Evolutionary conservation across 1,140 invertebrate genomes (phyloP).

Genomic region (Drosophila aff.): DNA sequence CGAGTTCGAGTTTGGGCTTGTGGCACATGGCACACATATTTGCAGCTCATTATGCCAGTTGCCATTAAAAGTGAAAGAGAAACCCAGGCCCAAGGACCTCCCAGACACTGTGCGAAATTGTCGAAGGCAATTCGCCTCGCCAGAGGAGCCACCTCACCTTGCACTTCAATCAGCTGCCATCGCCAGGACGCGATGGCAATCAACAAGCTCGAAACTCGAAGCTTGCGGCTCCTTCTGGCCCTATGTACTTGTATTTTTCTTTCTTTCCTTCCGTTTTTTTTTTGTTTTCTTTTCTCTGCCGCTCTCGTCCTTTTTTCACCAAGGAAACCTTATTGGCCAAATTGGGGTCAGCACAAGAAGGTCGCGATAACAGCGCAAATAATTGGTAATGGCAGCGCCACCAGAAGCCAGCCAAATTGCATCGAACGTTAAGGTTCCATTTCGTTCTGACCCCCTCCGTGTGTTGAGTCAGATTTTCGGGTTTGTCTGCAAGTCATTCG

Average conservation of each 20-base stretch:
- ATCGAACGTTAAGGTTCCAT: constrained; percentile 68
- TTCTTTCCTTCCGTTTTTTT: background rate
- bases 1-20: constrained; percentile 29
- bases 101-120: constrained; percentile 51
- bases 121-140: constrained; percentile 24
- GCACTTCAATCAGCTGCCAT: constrained; percentile 70
- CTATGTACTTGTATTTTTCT: constrained; percentile 17
- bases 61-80: constrained; percentile 74
- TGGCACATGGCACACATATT: constrained; percentile 56
- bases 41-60: constrained; percentile 73
- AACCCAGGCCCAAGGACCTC: constrained; percentile 35
- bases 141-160: constrained; percentile 42
- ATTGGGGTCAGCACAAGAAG: constrained; percentile 78
- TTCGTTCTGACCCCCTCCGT: constrained; percentile 22
- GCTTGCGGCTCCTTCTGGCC: constrained; percentile 32
- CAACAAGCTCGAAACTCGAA: constrained; percentile 52
- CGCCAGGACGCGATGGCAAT: constrained; percentile 47
- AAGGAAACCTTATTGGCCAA: constrained; percentile 71
- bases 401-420: constrained; percentile 61
- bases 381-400: constrained; percentile 69
- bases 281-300: background rate
- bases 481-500: constrained; percentile 42
- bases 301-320: constrained; percentile 16
- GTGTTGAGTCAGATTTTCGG: constrained; percentile 26
- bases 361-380: constrained; percentile 79